These are phyloP conservation scores for Papilio glaucus DNA, from an alignment of 1,140 invertebrate genomes.

Conservation along the genomic window DNA sequence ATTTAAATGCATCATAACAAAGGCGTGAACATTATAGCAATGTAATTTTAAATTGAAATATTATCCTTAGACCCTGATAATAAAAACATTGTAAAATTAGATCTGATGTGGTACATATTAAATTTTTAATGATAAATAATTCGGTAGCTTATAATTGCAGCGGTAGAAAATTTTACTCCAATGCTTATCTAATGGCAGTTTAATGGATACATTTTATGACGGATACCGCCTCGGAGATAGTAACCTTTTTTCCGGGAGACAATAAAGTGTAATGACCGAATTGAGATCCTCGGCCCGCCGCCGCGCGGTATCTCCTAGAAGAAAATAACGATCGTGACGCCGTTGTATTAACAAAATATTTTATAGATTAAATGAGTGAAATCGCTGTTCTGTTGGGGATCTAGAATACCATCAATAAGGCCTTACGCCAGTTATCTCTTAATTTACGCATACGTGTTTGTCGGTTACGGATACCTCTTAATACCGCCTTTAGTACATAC, in stretches of 20 bases:
- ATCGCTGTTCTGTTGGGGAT: background rate
- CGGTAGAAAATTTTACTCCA: slow-evolving; percentile 14
- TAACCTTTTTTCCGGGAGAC: slow-evolving; percentile 35
- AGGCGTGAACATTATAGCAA: no score
- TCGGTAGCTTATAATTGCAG: background rate
- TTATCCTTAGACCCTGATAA: no score
- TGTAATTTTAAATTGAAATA: no score
- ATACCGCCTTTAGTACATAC: no score
- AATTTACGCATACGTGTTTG: no score
- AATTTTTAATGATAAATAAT: background rate
- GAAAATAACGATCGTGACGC: background rate
- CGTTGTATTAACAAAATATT: background rate
- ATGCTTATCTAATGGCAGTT: slow-evolving; percentile 26
- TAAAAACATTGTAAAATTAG: no score
- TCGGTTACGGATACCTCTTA: no score
- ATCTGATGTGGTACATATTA: no score
- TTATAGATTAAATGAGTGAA: background rate
- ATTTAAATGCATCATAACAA: no score
- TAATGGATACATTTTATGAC: slow-evolving; percentile 34
- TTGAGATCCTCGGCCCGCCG: background rate
- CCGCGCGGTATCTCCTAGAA: background rate
- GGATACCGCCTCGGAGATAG: slow-evolving; percentile 23
- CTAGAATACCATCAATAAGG: no score
- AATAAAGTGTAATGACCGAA: slow-evolving; percentile 35
- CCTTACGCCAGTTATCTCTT: no score